phyloP scores from a whole-genome alignment of 2,797 vertebrate genomes.

The Pampus argenteus region DNA sequence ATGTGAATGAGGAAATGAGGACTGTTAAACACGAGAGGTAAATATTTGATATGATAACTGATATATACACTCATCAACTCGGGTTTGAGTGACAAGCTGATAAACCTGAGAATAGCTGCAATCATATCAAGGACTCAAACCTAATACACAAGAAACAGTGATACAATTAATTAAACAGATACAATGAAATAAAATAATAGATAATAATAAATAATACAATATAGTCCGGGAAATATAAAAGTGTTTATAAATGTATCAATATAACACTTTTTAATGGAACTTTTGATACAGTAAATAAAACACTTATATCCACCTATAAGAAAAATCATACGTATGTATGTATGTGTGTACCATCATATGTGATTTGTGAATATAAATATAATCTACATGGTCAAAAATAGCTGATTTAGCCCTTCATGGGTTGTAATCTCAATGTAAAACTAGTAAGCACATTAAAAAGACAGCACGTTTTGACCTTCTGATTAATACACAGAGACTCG shows the following conservation, averaged over 20 bases:
- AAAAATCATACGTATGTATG: too few relatives aligned
- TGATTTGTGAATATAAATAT: not conserved
- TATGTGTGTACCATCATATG: not conserved
- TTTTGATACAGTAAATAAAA: not conserved
- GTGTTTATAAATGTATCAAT: too few relatives aligned
- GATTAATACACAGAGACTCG: slow-evolving; percentile 39
- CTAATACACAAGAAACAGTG: not conserved
- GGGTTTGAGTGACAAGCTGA: not conserved
- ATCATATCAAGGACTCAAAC: not conserved
- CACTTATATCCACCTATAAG: not conserved
- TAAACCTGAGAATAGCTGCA: not conserved
- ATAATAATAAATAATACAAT: not conserved
- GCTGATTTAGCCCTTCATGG: not conserved
- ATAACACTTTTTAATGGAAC: not conserved
- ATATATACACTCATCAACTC: not conserved
- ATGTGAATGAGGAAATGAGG: slow-evolving; percentile 1
- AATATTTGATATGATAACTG: not conserved
- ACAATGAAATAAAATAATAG: not conserved
- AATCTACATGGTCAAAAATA: not conserved
- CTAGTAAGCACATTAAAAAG: slow-evolving; percentile 40
- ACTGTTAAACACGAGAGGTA: not conserved
- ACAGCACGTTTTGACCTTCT: slow-evolving; percentile 57
- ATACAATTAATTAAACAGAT: not conserved
- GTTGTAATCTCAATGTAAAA: slow-evolving; percentile 10
- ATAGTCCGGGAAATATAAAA: not conserved